Base-by-base conservation (phyloP, 1,140 invertebrate genomes). In the Elymnias hypermnestra region DNA sequence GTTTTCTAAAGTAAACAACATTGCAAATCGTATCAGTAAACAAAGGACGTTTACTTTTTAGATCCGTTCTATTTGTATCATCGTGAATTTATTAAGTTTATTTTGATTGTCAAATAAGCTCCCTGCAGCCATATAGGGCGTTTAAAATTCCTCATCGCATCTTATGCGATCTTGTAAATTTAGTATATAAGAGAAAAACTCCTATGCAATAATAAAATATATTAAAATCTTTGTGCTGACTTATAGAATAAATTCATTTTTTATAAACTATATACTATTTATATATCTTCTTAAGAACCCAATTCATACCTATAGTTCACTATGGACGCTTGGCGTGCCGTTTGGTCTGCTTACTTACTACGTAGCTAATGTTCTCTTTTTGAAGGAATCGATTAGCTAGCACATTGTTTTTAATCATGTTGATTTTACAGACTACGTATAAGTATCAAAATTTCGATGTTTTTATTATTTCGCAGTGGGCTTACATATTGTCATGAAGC, bases 221-320 rank as follows among this genome's bases (percentile, higher is more conserved):
- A 85, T 83, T 83, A 52, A 83, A 83, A 82, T 84, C 77, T 85
- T 85, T 85, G 82, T 85, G 82, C 82, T 85, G 83, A 74, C 77
- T 83, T 85, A 85, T 72, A 33, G 12, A 72, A 79, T 83, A 83
- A 83, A 82, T 83, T 79, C 76, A 79, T 81, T 83, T 73, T 67
- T 71, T 62, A 73, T 77, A 77, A 81, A 77, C 76, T 84, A 82
- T 82, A 73, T 69, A 69, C 66, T 77, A 74, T 70, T 61, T 55
- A 63, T 64, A 65, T 61, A 63, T 67, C 66, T 60, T 60, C 61
- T 64, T 67, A 72, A 44, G 61, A 72, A 48, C 72, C 64, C 66
- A 70, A 63, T 57, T 54, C 49, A 21, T 66, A 70, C 15, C 67
- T 61, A 55, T 66, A 73, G 56, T 63, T 74, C 51, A 64, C 63